Evolutionary conservation across 2,113 vertebrate genomes (phyloP).

Genomic region (Vanacampus margaritifer): DNA sequence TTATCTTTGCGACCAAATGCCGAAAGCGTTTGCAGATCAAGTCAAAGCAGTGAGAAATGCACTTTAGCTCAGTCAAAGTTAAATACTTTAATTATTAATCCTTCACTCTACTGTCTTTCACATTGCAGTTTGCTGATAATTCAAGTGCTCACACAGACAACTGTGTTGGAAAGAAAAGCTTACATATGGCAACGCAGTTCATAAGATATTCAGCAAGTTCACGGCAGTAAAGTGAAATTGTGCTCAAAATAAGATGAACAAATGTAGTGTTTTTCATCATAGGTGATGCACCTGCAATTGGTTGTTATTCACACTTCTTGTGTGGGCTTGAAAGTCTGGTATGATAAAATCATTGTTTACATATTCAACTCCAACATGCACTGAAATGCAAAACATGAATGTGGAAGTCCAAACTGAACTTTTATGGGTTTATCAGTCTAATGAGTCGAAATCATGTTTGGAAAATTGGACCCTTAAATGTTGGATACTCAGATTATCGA

Average conservation of each 20-base stretch:
- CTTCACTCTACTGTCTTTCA: not conserved
- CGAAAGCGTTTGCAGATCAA: constrained; percentile 45
- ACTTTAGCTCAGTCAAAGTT: constrained; percentile 25
- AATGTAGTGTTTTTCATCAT: constrained; percentile 1
- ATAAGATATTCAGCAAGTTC: constrained; percentile 41
- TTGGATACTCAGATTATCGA: not conserved
- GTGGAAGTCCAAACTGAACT: not conserved
- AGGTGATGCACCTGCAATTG: not conserved
- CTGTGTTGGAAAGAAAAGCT: constrained; percentile 13
- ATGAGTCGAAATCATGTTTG: not conserved
- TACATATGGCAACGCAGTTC: constrained; percentile 31
- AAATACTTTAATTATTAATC: constrained; percentile 19
- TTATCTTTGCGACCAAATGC: constrained; percentile 49
- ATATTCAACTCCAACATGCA: not conserved
- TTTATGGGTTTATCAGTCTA: not conserved
- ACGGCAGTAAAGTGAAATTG: constrained; percentile 40
- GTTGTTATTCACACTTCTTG: not conserved
- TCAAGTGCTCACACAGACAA: constrained; percentile 18
- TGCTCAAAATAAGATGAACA: constrained; percentile 16
- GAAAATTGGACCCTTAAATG: not conserved
- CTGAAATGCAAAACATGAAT: not conserved
- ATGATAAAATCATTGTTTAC: not conserved
- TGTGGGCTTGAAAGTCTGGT: not conserved
- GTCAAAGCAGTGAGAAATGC: constrained; percentile 41
- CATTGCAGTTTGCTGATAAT: not conserved